A percentile compares a stretch with the other conserved stretches of the same genome.
Conservation (phyloP, 2,888 invertebrate genomes). For the Drosophila nigritarsus region DNA sequence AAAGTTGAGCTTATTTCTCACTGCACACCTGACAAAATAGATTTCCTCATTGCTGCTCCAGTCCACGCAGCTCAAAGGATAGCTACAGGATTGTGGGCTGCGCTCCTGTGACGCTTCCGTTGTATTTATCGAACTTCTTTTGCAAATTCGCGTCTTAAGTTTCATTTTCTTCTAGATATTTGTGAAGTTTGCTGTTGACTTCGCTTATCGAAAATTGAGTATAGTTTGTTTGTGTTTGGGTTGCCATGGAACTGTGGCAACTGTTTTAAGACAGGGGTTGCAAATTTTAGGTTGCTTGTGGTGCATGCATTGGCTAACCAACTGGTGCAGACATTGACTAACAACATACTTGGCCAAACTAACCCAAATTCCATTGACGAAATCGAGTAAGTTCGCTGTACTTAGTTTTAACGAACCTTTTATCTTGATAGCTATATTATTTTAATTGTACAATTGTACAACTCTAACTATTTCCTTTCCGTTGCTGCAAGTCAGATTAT, state of each 20-base stretch:
- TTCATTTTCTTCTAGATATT: constrained; percentile 87
- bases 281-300: not conserved
- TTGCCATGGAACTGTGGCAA: constrained; percentile 45
- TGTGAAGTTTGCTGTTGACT: not conserved
- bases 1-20: no score
- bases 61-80: constrained; percentile 94
- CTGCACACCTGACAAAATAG: constrained; percentile 92
- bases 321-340: constrained; percentile 34
- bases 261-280: constrained; percentile 36
- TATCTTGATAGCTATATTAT: no score
- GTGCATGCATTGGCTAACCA: constrained; percentile 36
- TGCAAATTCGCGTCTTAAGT: constrained; percentile 91
- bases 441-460: no score
- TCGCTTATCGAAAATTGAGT: not conserved
- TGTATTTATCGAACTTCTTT: constrained; percentile 88
- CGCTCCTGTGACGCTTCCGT: constrained; percentile 37
- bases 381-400: constrained; percentile 12
- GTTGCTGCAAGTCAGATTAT: no score
- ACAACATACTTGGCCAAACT: not conserved
- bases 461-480: no score
- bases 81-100: constrained; percentile 82
- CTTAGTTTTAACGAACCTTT: not conserved
- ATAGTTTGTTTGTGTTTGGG: constrained; percentile 11
- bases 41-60: constrained; percentile 98
- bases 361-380: not conserved